phyloP scores from a whole-genome alignment of 2,888 invertebrate genomes.

The Dioctria rufipes region DNA sequence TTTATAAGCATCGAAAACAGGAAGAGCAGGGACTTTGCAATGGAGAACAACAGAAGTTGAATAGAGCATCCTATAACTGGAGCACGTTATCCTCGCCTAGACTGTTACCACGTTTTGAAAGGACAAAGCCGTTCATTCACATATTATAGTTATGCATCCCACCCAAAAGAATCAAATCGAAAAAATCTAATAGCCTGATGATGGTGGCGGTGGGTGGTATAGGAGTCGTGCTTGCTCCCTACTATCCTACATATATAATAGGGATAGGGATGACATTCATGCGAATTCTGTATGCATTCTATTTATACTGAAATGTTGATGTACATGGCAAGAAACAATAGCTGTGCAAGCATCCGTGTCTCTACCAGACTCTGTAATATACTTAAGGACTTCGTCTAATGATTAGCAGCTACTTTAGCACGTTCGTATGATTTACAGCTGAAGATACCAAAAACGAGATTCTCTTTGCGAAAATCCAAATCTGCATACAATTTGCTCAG shows the following conservation, averaged over 20 bases:
- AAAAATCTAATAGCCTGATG: slow-evolving; percentile 17
- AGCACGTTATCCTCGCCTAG: slow-evolving; percentile 32
- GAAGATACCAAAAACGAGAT: slow-evolving; percentile 44
- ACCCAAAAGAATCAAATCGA: slow-evolving; percentile 37
- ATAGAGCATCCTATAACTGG: slow-evolving; percentile 26
- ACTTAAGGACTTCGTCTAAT: slow-evolving; percentile 13
- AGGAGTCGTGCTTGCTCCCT: background rate
- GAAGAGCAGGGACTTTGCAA: slow-evolving; percentile 27
- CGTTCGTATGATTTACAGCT: slow-evolving; percentile 37
- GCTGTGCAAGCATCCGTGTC: slow-evolving; percentile 12
- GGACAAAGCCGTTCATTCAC: slow-evolving; percentile 40
- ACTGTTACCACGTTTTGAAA: slow-evolving; percentile 37
- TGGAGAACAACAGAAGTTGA: slow-evolving; percentile 17
- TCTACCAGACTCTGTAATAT: background rate
- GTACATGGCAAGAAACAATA: slow-evolving; percentile 38
- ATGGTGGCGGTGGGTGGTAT: background rate
- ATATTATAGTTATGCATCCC: background rate
- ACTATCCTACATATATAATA: slow-evolving; percentile 1
- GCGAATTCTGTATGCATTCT: background rate
- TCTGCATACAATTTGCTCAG: background rate
- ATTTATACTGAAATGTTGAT: slow-evolving; percentile 15
- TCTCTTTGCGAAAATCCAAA: slow-evolving; percentile 39
- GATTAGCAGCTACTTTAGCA: slow-evolving; percentile 51
- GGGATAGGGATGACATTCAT: background rate
- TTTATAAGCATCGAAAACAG: slow-evolving; percentile 44